Conservation (phyloP, 1,140 invertebrate genomes). For the Pomacea maculata region DNA sequence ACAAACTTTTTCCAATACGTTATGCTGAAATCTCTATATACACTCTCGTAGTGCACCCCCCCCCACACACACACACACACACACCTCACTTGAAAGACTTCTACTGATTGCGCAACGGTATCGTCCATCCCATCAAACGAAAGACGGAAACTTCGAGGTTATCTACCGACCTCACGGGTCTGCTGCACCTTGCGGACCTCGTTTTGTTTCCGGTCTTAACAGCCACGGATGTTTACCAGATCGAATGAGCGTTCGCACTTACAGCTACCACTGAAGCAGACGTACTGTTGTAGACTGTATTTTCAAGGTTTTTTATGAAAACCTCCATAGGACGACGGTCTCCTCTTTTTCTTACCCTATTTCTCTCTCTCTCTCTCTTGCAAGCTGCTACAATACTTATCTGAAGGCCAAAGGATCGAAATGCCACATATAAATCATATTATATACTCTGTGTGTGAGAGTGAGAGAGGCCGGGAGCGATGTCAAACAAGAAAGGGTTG, state of each 20-base stretch:
- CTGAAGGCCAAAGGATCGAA: no score
- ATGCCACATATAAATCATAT: neutral
- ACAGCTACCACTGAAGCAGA: neutral
- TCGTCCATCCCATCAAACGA: neutral
- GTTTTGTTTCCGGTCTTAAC: neutral
- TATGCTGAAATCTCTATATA: no score
- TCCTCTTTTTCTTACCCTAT: conserved; percentile 6
- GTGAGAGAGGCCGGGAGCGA: neutral
- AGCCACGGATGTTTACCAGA: neutral
- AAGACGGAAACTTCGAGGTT: neutral
- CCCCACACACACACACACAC: no score
- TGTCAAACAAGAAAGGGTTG: no score
- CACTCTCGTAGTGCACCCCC: no score
- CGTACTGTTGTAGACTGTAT: neutral
- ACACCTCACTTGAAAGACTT: no score
- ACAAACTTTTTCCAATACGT: no score
- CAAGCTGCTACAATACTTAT: neutral
- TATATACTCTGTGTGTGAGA: neutral
- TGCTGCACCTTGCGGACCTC: neutral
- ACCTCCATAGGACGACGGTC: neutral
- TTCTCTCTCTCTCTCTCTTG: neutral
- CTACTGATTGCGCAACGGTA: no score
- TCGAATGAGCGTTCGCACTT: neutral
- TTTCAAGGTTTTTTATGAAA: neutral
- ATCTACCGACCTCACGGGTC: neutral